Evolutionary conservation across 2,797 vertebrate genomes (phyloP).

Genomic region (Anisognathus igniventris): DNA sequence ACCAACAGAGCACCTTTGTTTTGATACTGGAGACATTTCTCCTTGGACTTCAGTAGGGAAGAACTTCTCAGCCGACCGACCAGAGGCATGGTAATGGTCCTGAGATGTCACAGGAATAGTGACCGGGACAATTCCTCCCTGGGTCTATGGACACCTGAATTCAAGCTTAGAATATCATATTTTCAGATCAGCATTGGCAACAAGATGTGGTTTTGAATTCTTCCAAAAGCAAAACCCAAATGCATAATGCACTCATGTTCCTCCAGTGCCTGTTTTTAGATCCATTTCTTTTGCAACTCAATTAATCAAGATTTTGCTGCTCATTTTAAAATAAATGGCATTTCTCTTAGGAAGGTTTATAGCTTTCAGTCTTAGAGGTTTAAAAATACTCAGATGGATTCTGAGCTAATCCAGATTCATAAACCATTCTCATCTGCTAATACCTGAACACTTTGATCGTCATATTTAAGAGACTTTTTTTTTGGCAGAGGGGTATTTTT

Average conservation of each 20-base stretch:
- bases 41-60: not conserved
- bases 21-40: not conserved
- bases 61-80: not conserved
- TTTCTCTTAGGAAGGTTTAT: slow-evolving; percentile 23
- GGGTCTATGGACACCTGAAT: not conserved
- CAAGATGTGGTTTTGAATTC: not conserved
- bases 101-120: not conserved
- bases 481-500: not conserved
- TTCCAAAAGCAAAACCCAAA: slow-evolving; percentile 4
- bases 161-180: not conserved
- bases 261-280: slow-evolving; percentile 23
- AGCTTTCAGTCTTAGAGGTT: slow-evolving; percentile 16
- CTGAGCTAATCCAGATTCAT: slow-evolving; percentile 35
- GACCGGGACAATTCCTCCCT: not conserved
- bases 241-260: slow-evolving; percentile 6
- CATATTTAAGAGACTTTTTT: not conserved
- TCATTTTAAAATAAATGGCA: slow-evolving; percentile 29
- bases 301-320: slow-evolving; percentile 40
- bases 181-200: not conserved
- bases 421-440: slow-evolving; percentile 1
- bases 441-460: not conserved
- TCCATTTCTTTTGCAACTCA: slow-evolving; percentile 35
- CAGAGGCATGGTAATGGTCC: not conserved
- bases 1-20: fast-evolving
- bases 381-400: slow-evolving; percentile 53